Evolutionary conservation across 2,113 vertebrate species (phyloP).

Genomic region (Circaetus cinerascens): DNA sequence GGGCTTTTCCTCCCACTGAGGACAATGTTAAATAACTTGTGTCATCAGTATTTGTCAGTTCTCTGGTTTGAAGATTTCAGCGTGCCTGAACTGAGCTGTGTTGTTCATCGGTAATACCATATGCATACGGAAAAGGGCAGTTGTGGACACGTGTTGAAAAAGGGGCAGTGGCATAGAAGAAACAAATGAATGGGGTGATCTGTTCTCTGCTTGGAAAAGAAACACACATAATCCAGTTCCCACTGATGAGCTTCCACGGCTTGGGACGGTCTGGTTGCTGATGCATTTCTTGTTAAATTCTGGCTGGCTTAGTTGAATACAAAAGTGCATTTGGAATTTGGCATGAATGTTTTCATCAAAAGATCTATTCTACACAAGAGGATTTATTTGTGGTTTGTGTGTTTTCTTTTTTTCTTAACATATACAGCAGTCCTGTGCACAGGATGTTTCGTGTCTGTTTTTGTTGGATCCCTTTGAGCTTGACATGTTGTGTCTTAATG

Average conservation of each 20-base stretch:
- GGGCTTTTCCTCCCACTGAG: background rate
- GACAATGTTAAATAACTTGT: background rate
- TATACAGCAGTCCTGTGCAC: background rate
- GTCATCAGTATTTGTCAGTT: too few species aligned
- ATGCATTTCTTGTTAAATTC: background rate
- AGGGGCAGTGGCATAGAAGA: background rate
- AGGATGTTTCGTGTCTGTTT: background rate
- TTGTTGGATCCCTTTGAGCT: background rate
- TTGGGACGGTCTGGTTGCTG: background rate
- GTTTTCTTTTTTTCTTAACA: background rate
- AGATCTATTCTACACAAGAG: background rate
- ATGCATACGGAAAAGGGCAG: background rate
- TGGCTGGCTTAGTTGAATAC: background rate
- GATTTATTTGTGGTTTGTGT: background rate
- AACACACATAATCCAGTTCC: background rate
- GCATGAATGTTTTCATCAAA: background rate
- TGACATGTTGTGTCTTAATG: background rate
- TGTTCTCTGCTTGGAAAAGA: background rate
- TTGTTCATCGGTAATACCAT: accelerated
- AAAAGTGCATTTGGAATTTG: background rate
- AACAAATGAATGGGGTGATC: background rate
- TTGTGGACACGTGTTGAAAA: background rate
- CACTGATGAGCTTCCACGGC: background rate
- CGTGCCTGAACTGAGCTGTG: background rate
- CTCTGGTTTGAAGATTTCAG: background rate